phyloP scores from a whole-genome alignment of 2,888 invertebrate genomes.

The Neoitamus cyanurus region DNA sequence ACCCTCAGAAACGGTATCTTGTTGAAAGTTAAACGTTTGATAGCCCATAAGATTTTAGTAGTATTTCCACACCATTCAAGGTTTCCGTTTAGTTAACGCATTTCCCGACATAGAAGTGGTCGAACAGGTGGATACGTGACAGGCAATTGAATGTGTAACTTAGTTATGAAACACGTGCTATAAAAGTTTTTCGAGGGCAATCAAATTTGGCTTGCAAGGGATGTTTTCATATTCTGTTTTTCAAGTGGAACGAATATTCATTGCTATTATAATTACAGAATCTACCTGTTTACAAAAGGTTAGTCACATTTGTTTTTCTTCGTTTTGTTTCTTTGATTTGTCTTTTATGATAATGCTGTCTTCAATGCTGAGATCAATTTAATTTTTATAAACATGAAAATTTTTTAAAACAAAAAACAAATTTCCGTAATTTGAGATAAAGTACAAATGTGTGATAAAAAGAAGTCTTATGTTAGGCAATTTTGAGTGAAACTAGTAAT shows the following conservation, averaged over 20 bases:
- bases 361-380: no score
- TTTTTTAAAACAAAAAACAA: no score
- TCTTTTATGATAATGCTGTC: no score
- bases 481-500: no score
- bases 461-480: no score
- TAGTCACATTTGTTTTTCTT: no score
- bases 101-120: neutral
- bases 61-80: neutral
- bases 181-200: neutral
- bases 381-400: no score
- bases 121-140: neutral
- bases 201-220: neutral
- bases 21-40: neutral
- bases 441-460: no score
- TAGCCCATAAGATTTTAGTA: neutral
- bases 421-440: no score
- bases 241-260: neutral
- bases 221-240: neutral
- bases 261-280: neutral
- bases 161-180: neutral
- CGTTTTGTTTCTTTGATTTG: no score
- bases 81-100: neutral
- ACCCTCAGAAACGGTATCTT: neutral
- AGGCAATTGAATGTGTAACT: neutral
- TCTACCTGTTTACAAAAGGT: no score